Percentiles rank a stretch among this genome's conserved stretches.
Conservation (phyloP, 2,113 vertebrate species). For the Sporophila hypoxantha region DNA sequence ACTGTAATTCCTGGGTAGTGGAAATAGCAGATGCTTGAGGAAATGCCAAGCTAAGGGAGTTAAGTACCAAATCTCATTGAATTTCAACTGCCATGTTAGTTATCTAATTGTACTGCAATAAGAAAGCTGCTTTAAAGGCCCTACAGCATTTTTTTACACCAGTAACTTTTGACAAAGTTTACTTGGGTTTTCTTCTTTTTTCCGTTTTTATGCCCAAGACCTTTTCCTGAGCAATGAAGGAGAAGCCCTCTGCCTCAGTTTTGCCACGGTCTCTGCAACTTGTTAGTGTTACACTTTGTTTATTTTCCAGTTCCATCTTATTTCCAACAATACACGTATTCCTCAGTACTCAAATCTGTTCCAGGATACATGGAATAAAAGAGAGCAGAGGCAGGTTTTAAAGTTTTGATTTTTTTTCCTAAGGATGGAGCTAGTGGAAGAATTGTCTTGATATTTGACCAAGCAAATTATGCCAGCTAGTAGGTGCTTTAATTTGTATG, state of each 20-base stretch:
- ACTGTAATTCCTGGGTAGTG: background rate
- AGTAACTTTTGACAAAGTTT: background rate
- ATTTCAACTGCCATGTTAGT: background rate
- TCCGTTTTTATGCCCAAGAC: background rate
- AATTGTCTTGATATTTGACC: conserved; percentile 60
- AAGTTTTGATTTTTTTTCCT: background rate
- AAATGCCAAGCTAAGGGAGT: background rate
- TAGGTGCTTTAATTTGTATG: conserved; percentile 63
- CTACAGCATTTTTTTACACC: background rate
- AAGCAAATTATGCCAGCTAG: conserved; percentile 59
- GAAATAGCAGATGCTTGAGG: conserved; percentile 13
- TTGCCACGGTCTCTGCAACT: background rate
- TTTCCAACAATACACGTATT: background rate
- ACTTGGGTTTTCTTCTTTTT: background rate
- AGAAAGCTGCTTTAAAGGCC: conserved; percentile 5
- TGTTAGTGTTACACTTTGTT: background rate
- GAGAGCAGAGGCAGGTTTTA: background rate
- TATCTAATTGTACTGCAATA: conserved; percentile 10
- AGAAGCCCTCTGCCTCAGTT: background rate
- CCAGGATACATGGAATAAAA: background rate
- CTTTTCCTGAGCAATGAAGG: background rate
- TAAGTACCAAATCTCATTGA: conserved; percentile 12
- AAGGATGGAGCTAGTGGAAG: conserved; percentile 48
- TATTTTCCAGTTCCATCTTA: background rate
- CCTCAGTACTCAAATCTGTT: background rate